Base-by-base conservation (phyloP, 2,888 invertebrate genomes). In the Xiphydria camelus region DNA sequence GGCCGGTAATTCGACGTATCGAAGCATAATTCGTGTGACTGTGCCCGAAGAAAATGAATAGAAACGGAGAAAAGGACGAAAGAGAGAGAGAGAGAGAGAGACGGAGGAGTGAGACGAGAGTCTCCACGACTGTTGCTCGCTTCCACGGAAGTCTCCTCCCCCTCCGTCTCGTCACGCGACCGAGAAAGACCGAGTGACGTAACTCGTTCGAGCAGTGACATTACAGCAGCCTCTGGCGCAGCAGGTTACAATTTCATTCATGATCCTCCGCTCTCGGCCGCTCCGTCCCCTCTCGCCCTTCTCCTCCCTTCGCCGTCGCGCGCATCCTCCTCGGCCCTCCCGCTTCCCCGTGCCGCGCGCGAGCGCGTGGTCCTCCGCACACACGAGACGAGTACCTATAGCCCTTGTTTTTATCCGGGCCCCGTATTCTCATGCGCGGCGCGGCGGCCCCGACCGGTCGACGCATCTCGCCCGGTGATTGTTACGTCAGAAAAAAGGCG, bases 231-330 rank as follows among this genome's bases (percentile, higher is more conserved):
- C n/a, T n/a, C n/a, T 61, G 56, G 55, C 59, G 45, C 47, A 59
- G 55, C 59, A 58, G 57, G 62, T 66, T 67, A 66, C 63, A 61
- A 62, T 58, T 63, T 60, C 66, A 68, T 68, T 68, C 66, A 65
- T 65, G n/a, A n/a, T n/a, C n/a, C n/a, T n/a, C n/a, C n/a, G n/a
- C n/a, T n/a, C n/a, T n/a, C n/a, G n/a, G n/a, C n/a, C n/a, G n/a
- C n/a, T n/a, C n/a, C n/a, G n/a, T 47, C 44, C 49, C 53, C 54
- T 44, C 48, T 52, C 50, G 49, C 43, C 47, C 43, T 41, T 47
- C 34, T 41, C 47, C 47, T 47, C 47, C 52, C 50, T 47, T 52
- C 48, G 49, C 51, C 48, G 49, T 53, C 44, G 42, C 17, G 34
- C 15, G 39, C 44, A 37, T 41, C 44, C 51, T 51, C 53, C 48